A percentile compares a stretch with the other conserved stretches of the same genome.
Conservation (phyloP, 2,888 invertebrate species). For the Drosophila engyochracea region DNA sequence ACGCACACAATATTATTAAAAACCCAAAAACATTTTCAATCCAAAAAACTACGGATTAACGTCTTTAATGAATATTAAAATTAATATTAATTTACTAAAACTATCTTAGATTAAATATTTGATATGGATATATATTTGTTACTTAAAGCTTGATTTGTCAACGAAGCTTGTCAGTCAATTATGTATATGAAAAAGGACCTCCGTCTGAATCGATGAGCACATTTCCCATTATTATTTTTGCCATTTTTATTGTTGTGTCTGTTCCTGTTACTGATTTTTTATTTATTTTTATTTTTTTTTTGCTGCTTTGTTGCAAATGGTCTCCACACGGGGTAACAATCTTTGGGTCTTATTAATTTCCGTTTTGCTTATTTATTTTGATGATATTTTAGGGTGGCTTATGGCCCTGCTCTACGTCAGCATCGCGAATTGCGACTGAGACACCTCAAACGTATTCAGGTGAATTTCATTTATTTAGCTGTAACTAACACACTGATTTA, state of each 20-base stretch:
- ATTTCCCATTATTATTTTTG: slow-evolving; percentile 11
- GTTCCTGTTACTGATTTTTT: neutral
- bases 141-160: neutral
- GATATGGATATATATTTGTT: neutral
- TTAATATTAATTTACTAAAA: neutral
- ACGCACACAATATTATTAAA: neutral
- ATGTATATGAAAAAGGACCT: neutral
- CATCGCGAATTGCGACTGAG: neutral
- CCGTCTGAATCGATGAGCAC: neutral
- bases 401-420: neutral
- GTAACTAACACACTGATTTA: neutral
- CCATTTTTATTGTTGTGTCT: neutral
- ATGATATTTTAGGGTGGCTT: slow-evolving; percentile 28
- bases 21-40: neutral
- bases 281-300: neutral
- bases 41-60: neutral
- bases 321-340: slow-evolving; percentile 20
- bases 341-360: slow-evolving; percentile 59
- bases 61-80: neutral
- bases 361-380: slow-evolving; percentile 68
- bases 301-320: slow-evolving; percentile 3
- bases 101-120: neutral
- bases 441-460: slow-evolving; percentile 1
- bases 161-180: neutral
- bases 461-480: slow-evolving; percentile 5